Conservation (phyloP, 2,888 invertebrate species). For the Lycia hirtaria region DNA sequence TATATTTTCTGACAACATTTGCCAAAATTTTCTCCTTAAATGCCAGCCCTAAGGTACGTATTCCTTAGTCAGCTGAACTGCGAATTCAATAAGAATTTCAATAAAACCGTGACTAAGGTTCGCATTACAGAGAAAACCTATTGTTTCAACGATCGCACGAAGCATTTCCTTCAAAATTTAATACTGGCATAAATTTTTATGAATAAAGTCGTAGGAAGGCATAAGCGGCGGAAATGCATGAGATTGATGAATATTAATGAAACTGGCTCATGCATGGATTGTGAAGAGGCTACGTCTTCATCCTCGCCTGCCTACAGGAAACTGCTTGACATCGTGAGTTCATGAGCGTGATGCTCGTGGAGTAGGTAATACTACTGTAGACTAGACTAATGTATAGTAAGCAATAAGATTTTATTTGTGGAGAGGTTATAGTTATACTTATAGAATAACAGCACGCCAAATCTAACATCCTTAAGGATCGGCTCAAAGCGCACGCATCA, state of each 20-base stretch:
- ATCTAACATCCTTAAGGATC: no score
- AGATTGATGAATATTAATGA: constrained; percentile 30
- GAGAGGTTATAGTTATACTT: neutral
- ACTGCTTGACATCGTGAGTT: neutral
- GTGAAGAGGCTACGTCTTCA: constrained; percentile 16
- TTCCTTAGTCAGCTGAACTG: constrained; percentile 6
- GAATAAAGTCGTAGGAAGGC: constrained; percentile 12
- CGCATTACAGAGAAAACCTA: constrained; percentile 16
- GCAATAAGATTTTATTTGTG: no score
- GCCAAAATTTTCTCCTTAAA: neutral
- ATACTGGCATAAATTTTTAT: constrained; percentile 19
- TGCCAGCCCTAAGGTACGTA: neutral
- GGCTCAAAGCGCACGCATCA: no score
- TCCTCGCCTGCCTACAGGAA: neutral
- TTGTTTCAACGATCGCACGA: constrained; percentile 15
- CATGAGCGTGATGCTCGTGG: neutral
- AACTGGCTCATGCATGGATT: constrained; percentile 17
- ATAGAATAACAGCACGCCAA: no score
- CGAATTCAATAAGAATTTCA: constrained; percentile 14
- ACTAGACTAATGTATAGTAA: neutral
- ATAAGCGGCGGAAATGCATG: constrained; percentile 25
- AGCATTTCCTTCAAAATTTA: constrained; percentile 13
- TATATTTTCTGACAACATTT: no score
- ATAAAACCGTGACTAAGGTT: constrained; percentile 18
- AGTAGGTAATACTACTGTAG: neutral